Evolutionary conservation across 2,113 vertebrate genomes (phyloP).

Genomic region (Halcyon malimbica): DNA sequence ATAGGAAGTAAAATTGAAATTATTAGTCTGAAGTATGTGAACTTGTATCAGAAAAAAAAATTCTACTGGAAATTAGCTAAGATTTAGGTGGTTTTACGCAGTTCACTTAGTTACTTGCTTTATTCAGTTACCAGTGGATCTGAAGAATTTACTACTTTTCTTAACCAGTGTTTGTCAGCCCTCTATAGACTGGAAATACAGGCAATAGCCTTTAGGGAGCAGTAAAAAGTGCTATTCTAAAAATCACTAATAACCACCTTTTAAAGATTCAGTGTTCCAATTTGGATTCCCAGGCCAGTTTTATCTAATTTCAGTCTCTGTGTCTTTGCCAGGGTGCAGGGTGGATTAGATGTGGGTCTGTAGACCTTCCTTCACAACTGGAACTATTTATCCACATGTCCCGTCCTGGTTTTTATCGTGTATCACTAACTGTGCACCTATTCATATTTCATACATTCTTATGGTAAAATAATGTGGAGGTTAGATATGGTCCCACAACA

Average conservation of each 20-base stretch:
- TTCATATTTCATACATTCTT: neutral
- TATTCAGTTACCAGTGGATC: neutral
- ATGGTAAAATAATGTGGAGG: neutral
- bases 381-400: constrained; percentile 17
- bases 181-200: neutral
- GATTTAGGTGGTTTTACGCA: neutral
- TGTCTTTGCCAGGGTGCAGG: neutral
- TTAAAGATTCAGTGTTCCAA: neutral
- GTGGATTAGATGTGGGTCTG: neutral
- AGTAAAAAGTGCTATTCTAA: neutral
- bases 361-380: neutral
- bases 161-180: neutral
- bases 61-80: neutral
- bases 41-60: neutral
- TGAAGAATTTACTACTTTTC: neutral
- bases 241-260: neutral
- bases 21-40: neutral
- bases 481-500: neutral
- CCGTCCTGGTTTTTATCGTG: neutral
- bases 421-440: neutral
- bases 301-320: neutral
- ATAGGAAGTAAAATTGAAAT: neutral
- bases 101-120: neutral
- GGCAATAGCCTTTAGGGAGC: neutral
- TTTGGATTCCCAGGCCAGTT: neutral